These are phyloP conservation scores for Sarcophaga peregrina DNA, from an alignment of 1,140 invertebrate species.

Conservation along the genomic window DNA sequence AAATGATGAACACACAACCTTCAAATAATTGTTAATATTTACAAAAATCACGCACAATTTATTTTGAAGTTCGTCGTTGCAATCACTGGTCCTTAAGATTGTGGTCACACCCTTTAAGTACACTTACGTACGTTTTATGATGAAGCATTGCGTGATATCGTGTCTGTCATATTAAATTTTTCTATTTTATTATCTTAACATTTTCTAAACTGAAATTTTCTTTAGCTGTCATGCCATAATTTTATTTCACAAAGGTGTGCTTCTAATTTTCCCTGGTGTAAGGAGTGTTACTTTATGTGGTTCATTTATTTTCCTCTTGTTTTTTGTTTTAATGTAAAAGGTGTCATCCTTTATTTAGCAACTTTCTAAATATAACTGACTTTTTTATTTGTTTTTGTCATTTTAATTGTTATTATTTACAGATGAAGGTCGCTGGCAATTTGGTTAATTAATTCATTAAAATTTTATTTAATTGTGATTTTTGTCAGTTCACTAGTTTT, in stretches of 20 bases:
- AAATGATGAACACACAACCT: background rate
- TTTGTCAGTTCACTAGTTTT: background rate
- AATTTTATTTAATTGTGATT: background rate
- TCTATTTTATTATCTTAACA: background rate
- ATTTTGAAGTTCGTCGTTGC: too few species aligned
- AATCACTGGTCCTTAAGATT: too few species aligned
- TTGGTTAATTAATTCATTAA: conserved; percentile 23
- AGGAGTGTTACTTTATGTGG: too few species aligned
- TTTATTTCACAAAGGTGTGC: conserved; percentile 13
- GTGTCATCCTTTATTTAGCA: background rate
- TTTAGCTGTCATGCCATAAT: background rate
- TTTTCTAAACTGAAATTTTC: background rate
- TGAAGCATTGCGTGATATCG: background rate
- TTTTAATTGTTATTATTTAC: background rate
- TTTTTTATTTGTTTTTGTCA: background rate
- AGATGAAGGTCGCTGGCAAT: background rate
- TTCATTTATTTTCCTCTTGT: too few species aligned
- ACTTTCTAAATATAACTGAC: background rate
- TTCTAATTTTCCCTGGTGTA: too few species aligned
- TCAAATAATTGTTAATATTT: background rate
- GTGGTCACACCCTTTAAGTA: too few species aligned
- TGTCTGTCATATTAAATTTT: background rate
- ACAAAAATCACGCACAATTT: too few species aligned
- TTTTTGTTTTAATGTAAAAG: background rate
- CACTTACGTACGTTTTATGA: too few species aligned